Evolutionary conservation across 1,140 invertebrate genomes (phyloP), one percentile per base, ranked within the genome.

Genomic region (Apis florea): DNA sequence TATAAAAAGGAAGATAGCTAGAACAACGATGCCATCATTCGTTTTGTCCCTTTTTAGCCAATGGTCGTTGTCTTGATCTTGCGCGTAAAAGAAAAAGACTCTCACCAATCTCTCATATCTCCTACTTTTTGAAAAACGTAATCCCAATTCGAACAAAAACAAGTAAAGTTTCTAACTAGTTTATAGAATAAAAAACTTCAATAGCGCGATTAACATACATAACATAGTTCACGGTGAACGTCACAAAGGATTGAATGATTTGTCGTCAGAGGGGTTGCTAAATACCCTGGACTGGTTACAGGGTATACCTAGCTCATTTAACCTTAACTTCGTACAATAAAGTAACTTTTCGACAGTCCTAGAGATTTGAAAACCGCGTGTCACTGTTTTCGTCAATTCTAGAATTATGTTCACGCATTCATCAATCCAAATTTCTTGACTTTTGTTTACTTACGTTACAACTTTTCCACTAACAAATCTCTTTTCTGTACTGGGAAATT

Each of bases 401-500:
- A 54, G 10, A 54, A 53, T 49, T 49, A 71, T 17, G 21, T 40
- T 63, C 61, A 54, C 71, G 59, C 58, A 69, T 84, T 75, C 69
- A 58, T 69, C 53, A 17, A 13, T 51, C 58, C 67, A n/a, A 74
- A 79, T 79, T 74, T 63, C 24, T 53, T 47, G 54, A 17, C 56
- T 58, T 72, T 85, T 89, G 85, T 90, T 90, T 90, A 90, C 89
- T 90, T 90, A 90, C 89, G 86, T 86, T 84, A 67, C 73, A 83
- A 90, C 89, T 90, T 85, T 86, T 90, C 83, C 89, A 90, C 89
- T 88, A 90, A 88, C 86, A 88, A 90, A 89, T 85, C 86, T 88
- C 88, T 90, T 89, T 88, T 87, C 88, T 87, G 71, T 87, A 90
- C 89, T 90, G 89, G 89, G 86, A 86, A 90, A 90, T 90, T 90